Evolutionary conservation across 2,888 invertebrate genomes (phyloP).

Genomic region (Luffia ferchaultella): DNA sequence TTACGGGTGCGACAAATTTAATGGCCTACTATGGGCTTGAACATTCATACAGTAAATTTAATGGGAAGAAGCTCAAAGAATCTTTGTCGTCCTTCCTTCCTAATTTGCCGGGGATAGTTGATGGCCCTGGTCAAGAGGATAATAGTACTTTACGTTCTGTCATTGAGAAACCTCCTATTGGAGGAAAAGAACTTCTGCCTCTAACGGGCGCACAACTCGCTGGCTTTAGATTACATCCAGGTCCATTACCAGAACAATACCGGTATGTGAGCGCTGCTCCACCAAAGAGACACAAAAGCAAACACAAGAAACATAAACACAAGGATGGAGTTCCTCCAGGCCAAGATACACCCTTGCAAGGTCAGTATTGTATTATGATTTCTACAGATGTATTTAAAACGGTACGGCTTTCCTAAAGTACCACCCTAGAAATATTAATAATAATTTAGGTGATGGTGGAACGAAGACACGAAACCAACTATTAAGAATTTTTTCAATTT

Average conservation of each 20-base stretch:
- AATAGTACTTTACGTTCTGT: slow-evolving; percentile 91
- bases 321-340: slow-evolving; percentile 84
- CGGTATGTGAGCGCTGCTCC: slow-evolving; percentile 91
- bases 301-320: slow-evolving; percentile 94
- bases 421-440: too few relatives aligned
- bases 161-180: slow-evolving; percentile 94
- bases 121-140: slow-evolving; percentile 87
- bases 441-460: too few relatives aligned
- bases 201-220: slow-evolving; percentile 88
- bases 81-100: slow-evolving; percentile 95
- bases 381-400: background rate
- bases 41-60: slow-evolving; percentile 97
- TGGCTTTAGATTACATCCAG: slow-evolving; percentile 94
- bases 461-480: too few relatives aligned
- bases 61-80: slow-evolving; percentile 95
- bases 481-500: too few relatives aligned
- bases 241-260: slow-evolving; percentile 96
- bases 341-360: slow-evolving; percentile 78
- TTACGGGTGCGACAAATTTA: slow-evolving; percentile 96
- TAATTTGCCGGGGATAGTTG: slow-evolving; percentile 93
- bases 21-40: slow-evolving; percentile 97
- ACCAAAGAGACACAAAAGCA: slow-evolving; percentile 93
- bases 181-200: slow-evolving; percentile 84
- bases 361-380: too few relatives aligned
- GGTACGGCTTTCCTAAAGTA: too few relatives aligned